Evolutionary conservation across 2,113 vertebrate species (phyloP).

Genomic region (Cynopterus brachyotis): DNA sequence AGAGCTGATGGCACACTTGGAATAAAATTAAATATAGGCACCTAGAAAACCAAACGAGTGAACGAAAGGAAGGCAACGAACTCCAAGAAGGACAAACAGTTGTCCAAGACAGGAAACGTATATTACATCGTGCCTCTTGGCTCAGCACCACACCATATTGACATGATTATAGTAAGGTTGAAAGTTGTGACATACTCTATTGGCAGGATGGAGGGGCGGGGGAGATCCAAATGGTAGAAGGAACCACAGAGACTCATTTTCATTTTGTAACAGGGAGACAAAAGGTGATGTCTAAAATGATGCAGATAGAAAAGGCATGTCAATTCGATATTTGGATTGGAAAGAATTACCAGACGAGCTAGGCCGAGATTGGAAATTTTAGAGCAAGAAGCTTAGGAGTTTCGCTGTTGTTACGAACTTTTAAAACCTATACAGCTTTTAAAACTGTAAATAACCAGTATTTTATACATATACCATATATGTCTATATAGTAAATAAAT

Average conservation of each 20-base stretch:
- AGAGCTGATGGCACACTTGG: background rate
- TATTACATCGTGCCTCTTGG: background rate
- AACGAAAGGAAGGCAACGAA: background rate
- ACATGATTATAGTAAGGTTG: background rate
- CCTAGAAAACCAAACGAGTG: background rate
- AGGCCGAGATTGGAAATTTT: background rate
- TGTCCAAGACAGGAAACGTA: background rate
- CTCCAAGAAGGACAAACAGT: background rate
- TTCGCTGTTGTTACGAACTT: background rate
- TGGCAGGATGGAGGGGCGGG: background rate
- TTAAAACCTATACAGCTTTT: background rate
- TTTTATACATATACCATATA: background rate
- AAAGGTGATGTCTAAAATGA: constrained; percentile 27
- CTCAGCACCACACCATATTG: background rate
- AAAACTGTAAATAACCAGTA: background rate
- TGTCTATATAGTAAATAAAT: background rate
- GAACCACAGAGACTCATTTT: background rate
- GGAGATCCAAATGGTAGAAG: background rate
- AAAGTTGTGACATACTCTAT: background rate
- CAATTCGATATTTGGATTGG: background rate
- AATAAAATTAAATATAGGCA: background rate
- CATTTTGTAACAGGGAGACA: constrained; percentile 31
- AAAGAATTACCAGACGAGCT: background rate
- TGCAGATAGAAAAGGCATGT: background rate
- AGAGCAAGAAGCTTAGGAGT: background rate